Base-by-base conservation (phyloP, 2,888 invertebrate species). In the Syrista parreyssii region DNA sequence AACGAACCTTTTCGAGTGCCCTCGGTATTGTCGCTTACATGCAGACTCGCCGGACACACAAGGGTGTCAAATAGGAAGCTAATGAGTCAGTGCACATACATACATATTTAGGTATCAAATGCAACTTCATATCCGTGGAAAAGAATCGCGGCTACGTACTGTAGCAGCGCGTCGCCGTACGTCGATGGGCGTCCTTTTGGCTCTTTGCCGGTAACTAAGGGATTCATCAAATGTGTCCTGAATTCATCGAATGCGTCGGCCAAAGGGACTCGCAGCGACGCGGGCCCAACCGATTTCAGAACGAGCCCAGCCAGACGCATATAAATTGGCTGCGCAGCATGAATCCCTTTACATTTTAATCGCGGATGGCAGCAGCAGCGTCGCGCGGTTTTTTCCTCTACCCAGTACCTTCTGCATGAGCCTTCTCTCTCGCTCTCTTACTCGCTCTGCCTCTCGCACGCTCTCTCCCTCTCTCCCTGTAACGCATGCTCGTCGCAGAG, bases 311-410 rank as follows among this genome's bases (percentile, higher is more conserved):
- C 84, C 84, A 84, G 85, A 85, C 84, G 85, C 84, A 83, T 85
- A 85, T 84, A 85, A 85, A 85, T 84, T 85, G 85, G 85, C 84
- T 81, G 81, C 82, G 78, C 80, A 79, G 81, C 81, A 81, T 82
- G 83, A 85, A 84, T 85, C 83, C 82, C 81, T 85, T 84, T 83
- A 84, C 83, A 84, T 85, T 84, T 85, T 85, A 84, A 85, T 85
- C 84, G 84, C 74, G 81, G 76, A 82, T 79, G 82, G 80, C 81
- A 80, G 79, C 82, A 77, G 75, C 76, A 36, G 74, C 74, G 76
- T 80, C 79, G 71, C 75, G 77, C 36, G 36, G 69, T 73, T 74
- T 71, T 73, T 72, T 31, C 33, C 69, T 78, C 79, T 72, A 78
- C 15, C 69, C 12, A 23, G 35, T 36, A 12, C 36, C 36, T 36